Conservation (phyloP, 2,113 vertebrate species). For the Carollia perspicillata region DNA sequence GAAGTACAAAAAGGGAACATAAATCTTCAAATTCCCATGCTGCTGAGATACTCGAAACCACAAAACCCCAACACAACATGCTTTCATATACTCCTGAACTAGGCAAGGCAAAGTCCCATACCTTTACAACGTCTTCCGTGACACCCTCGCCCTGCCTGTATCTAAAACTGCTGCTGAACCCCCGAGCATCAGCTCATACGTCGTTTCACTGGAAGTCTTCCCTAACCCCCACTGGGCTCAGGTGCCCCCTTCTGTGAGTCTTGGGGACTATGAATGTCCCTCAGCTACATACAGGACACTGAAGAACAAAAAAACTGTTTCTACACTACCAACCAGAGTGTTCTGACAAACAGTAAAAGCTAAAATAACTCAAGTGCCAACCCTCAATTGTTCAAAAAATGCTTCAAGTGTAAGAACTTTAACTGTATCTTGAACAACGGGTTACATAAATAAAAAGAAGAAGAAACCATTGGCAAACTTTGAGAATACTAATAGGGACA, state of each 20-base stretch:
- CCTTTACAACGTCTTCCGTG: background rate
- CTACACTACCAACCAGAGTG: background rate
- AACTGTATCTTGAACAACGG: background rate
- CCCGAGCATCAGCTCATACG: background rate
- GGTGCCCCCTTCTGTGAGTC: background rate
- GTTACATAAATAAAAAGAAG: background rate
- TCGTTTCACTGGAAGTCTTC: background rate
- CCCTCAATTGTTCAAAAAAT: background rate
- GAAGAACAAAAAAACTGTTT: background rate
- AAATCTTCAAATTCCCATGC: background rate
- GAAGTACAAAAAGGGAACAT: background rate
- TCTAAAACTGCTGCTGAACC: background rate
- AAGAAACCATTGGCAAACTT: background rate
- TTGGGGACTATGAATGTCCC: background rate
- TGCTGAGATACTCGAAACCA: background rate
- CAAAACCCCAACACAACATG: background rate
- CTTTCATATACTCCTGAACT: background rate
- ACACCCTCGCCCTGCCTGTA: background rate
- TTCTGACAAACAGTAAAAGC: background rate
- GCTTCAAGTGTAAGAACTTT: background rate
- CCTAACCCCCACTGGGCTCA: background rate
- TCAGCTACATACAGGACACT: background rate
- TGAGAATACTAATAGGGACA: background rate
- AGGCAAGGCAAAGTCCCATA: background rate
- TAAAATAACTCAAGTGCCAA: background rate